Percentiles rank a stretch among this genome's conserved stretches.
These are phyloP conservation scores for Leptoclinus maculatus DNA, from an alignment of 2,797 vertebrate species.

Conservation along the genomic window DNA sequence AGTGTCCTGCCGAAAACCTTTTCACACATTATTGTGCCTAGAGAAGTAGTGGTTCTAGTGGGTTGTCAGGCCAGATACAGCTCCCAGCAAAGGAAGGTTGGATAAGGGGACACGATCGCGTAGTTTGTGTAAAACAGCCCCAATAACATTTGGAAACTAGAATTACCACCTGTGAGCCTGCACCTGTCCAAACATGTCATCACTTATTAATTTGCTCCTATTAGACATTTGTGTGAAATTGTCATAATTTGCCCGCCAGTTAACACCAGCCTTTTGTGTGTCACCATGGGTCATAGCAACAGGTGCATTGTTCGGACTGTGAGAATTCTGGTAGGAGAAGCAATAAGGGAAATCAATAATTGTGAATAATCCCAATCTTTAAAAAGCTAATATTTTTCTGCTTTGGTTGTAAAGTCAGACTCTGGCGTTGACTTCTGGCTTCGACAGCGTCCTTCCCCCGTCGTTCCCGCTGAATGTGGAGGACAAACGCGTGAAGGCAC, in stretches of 20 bases:
- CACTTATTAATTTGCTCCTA: background rate
- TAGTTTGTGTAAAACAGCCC: background rate
- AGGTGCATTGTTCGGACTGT: background rate
- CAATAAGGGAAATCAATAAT: background rate
- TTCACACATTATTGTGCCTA: conserved; percentile 46
- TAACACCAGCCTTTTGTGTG: background rate
- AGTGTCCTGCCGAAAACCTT: conserved; percentile 50
- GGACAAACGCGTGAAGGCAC: conserved; percentile 59
- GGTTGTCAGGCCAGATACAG: conserved; percentile 47
- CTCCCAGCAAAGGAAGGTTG: conserved; percentile 36
- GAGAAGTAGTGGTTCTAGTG: conserved; percentile 32
- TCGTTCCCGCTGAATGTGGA: conserved; percentile 44
- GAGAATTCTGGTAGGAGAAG: background rate
- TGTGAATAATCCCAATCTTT: background rate
- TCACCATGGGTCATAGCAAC: background rate
- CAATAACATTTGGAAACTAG: background rate
- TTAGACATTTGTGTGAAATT: background rate
- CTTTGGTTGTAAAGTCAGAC: conserved; percentile 1
- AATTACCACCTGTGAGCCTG: background rate
- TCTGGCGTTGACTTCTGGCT: conserved; percentile 4
- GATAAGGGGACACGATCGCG: conserved; percentile 6
- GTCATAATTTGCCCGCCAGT: background rate
- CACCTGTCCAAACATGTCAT: background rate
- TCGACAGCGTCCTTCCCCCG: conserved; percentile 12
- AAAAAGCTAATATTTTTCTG: conserved; percentile 14